phyloP scores from a whole-genome alignment of 2,888 invertebrate species.

The Lepeophtheirus nordmannii region DNA sequence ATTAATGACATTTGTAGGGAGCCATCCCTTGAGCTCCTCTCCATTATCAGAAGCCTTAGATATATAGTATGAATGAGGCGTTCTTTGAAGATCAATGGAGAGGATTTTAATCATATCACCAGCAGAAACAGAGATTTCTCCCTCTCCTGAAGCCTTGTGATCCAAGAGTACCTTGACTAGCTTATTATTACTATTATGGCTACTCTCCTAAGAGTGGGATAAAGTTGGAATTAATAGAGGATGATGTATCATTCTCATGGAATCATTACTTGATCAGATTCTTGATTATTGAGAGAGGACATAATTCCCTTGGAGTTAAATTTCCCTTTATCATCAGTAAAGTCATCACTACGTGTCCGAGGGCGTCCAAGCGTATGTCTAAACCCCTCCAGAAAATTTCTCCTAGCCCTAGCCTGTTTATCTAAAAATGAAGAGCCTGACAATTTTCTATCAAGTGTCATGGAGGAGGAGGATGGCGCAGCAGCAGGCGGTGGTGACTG shows the following conservation, averaged over 20 bases:
- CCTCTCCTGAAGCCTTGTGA: neutral
- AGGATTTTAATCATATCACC: neutral
- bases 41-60: neutral
- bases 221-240: too few relatives aligned
- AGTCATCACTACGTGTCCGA: conserved; percentile 4
- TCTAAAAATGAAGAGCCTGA: neutral
- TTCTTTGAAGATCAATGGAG: neutral
- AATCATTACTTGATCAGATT: neutral
- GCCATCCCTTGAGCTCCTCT: neutral
- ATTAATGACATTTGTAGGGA: neutral
- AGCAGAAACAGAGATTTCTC: neutral
- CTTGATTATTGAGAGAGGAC: neutral
- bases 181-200: neutral
- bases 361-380: neutral
- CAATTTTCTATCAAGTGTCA: neutral
- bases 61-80: conserved; percentile 1
- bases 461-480: neutral
- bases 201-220: neutral
- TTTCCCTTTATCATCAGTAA: conserved; percentile 14
- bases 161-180: neutral
- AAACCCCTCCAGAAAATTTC: conserved; percentile 10
- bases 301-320: conserved; percentile 7
- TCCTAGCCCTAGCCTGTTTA: conserved; percentile 1
- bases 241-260: too few relatives aligned
- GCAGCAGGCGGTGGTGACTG: neutral